A percentile compares a stretch with the other conserved stretches of the same genome.
These are phyloP conservation scores for Oxystoma pomonae DNA, from an alignment of 2,888 invertebrate genomes.

Conservation along the genomic window DNA sequence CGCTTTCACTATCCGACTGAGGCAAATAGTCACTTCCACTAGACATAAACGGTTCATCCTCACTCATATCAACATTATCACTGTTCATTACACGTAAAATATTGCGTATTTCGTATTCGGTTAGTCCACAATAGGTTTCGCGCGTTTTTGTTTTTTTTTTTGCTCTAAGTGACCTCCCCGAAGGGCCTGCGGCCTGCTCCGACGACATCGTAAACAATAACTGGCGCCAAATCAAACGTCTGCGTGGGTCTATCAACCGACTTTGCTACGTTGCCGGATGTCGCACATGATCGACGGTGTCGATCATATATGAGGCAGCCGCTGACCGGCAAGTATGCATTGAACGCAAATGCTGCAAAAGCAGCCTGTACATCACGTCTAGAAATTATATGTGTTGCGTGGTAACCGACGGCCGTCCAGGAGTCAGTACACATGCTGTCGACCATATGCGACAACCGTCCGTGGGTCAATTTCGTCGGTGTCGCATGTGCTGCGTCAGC, in stretches of 20 bases:
- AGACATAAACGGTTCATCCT: conserved; percentile 12
- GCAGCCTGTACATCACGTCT: conserved; percentile 15
- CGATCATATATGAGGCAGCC: conserved; percentile 5
- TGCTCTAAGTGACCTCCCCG: no score
- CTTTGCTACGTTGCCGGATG: conserved; percentile 16
- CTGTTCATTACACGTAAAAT: conserved; percentile 10
- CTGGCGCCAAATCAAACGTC: no score
- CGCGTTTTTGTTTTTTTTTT: no score
- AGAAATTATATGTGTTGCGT: conserved; percentile 16
- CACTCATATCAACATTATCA: conserved; percentile 7
- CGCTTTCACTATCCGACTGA: conserved; percentile 10
- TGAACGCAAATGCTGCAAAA: conserved; percentile 19
- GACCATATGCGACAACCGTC: conserved; percentile 18
- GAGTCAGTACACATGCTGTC: conserved; percentile 3
- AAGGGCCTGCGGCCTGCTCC: no score
- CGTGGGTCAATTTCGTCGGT: background rate
- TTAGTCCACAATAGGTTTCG: no score
- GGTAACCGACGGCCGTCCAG: conserved; percentile 16
- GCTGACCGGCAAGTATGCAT: conserved; percentile 15
- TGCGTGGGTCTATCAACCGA: no score
- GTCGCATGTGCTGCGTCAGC: conserved; percentile 11
- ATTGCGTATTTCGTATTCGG: conserved; percentile 16
- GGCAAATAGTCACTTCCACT: conserved; percentile 15
- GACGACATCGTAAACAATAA: no score
- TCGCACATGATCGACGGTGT: conserved; percentile 15